Percentiles rank a stretch among this genome's conserved stretches.
These are phyloP conservation scores for Charaxes varanes DNA, from an alignment of 1,140 invertebrate species.

Conservation along the genomic window DNA sequence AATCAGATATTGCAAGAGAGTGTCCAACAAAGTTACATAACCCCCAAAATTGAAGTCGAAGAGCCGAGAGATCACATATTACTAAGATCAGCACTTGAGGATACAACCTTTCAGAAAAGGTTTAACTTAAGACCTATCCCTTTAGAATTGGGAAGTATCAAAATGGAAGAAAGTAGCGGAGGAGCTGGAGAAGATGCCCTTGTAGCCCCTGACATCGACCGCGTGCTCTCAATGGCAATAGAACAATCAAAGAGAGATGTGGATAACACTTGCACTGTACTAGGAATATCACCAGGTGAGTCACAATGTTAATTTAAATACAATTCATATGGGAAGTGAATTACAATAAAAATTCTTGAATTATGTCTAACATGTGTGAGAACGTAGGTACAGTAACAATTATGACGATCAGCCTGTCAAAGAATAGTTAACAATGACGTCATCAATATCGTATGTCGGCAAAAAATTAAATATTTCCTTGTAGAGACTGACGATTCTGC, in stretches of 20 bases:
- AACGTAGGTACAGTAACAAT: conserved; percentile 18
- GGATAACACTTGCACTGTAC: conserved; percentile 85
- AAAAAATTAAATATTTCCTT: conserved; percentile 46
- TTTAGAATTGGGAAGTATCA: conserved; percentile 65
- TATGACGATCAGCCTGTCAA: conserved; percentile 16
- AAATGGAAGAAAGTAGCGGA: conserved; percentile 77
- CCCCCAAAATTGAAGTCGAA: conserved; percentile 65
- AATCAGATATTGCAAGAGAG: conserved; percentile 71
- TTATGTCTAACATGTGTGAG: conserved; percentile 15
- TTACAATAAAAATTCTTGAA: conserved; percentile 19
- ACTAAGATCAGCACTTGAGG: conserved; percentile 85
- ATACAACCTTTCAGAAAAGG: conserved; percentile 88
- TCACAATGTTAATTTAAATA: conserved; percentile 22
- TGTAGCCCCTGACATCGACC: conserved; percentile 85
- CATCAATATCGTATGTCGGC: conserved; percentile 28
- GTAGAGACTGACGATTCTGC: conserved; percentile 26
- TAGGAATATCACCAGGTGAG: conserved; percentile 91
- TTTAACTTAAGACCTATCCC: conserved; percentile 86
- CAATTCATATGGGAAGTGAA: conserved; percentile 11
- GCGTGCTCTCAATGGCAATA: conserved; percentile 88
- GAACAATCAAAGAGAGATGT: conserved; percentile 90
- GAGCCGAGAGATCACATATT: conserved; percentile 82
- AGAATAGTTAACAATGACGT: conserved; percentile 48
- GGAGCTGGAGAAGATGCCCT: conserved; percentile 74
- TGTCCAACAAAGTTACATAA: conserved; percentile 54